A percentile compares a stretch with the other conserved stretches of the same genome.
Conservation (phyloP, 2,888 invertebrate species). For the Diaprepes abbreviatus region DNA sequence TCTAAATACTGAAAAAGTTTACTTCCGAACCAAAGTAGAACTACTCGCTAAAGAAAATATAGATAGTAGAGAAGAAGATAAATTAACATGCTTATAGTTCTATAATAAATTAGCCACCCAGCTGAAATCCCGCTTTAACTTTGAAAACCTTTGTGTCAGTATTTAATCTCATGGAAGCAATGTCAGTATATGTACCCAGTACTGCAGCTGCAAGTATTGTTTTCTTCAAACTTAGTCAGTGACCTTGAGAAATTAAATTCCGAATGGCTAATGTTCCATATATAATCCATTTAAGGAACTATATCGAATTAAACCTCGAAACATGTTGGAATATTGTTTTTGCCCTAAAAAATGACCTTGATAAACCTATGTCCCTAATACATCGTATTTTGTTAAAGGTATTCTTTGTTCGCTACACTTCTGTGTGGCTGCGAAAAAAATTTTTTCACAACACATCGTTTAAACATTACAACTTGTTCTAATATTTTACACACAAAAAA, state of each 20-base stretch:
- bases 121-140: slow-evolving; percentile 24
- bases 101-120: slow-evolving; percentile 24
- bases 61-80: slow-evolving; percentile 7
- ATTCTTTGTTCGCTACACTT: no score
- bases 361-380: slow-evolving; percentile 23
- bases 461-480: slow-evolving; percentile 4
- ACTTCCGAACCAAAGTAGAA: slow-evolving; percentile 24
- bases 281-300: no score
- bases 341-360: no score
- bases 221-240: slow-evolving; percentile 7
- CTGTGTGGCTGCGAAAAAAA: slow-evolving; percentile 24
- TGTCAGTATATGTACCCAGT: slow-evolving; percentile 16
- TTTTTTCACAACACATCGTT: slow-evolving; percentile 15
- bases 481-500: no score
- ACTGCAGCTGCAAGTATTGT: background rate
- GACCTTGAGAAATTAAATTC: no score
- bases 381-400: slow-evolving; percentile 15
- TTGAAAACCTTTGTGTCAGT: slow-evolving; percentile 12
- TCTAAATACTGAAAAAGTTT: slow-evolving; percentile 22
- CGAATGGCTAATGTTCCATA: no score
- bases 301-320: no score
- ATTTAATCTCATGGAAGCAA: slow-evolving; percentile 6
- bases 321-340: no score
- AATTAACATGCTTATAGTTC: slow-evolving; percentile 12
- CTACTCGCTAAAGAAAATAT: slow-evolving; percentile 20